These are phyloP conservation scores for Takifugu ocellatus DNA, from an alignment of 2,797 vertebrate species.

Conservation along the genomic window DNA sequence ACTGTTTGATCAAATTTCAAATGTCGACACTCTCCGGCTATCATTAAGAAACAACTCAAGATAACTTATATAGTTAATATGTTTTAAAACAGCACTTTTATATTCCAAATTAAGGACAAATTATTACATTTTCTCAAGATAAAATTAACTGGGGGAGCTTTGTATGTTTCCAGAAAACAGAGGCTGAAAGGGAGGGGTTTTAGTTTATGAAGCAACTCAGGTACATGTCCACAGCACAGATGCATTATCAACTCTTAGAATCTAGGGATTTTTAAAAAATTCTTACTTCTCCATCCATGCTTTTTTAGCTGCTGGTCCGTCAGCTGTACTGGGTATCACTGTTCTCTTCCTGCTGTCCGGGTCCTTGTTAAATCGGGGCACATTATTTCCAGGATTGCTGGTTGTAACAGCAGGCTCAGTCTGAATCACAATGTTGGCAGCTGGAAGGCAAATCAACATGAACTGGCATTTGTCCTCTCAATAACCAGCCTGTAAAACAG, in stretches of 20 bases:
- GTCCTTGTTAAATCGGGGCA: slow-evolving; percentile 83
- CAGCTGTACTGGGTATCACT: slow-evolving; percentile 66
- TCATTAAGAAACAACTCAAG: neutral
- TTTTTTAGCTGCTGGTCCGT: slow-evolving; percentile 86
- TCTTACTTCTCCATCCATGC: slow-evolving; percentile 93
- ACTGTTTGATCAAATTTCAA: slow-evolving; percentile 38
- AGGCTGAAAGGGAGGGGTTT: no score
- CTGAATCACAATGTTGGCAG: slow-evolving; percentile 95
- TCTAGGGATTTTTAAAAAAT: neutral
- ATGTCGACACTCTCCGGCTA: no score
- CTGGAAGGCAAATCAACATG: slow-evolving; percentile 61
- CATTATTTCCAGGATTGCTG: slow-evolving; percentile 74
- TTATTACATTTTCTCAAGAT: no score
- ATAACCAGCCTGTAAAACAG: no score
- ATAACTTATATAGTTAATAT: no score
- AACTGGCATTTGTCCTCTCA: neutral
- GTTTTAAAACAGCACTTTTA: no score
- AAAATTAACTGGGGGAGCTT: no score
- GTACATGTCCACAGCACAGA: no score
- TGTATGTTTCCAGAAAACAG: no score
- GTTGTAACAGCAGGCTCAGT: slow-evolving; percentile 83
- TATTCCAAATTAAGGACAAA: no score
- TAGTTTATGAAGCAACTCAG: no score
- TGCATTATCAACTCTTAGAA: no score
- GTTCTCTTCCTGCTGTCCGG: slow-evolving; percentile 88